Evolutionary conservation across 2,888 invertebrate species (phyloP), one percentile per base, ranked within the genome.

Genomic region (Lasiommata megera): DNA sequence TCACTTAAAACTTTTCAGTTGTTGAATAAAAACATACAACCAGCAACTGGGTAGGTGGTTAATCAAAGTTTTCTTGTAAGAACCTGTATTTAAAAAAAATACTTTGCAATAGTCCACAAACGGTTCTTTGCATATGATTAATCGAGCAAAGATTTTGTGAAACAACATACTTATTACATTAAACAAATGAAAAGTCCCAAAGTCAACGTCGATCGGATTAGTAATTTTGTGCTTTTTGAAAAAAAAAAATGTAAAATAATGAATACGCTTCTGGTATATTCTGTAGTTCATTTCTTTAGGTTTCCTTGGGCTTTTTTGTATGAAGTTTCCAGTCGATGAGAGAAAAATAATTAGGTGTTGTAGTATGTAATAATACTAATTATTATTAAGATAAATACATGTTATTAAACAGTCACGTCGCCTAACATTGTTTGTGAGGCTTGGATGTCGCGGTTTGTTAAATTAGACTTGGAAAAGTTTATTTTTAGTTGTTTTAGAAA

Each of bases 341-440:
- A 80, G 80, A 82, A 80, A 34, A 74, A 80, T 79, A 72, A 71
- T 67, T 82, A 82, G 77, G 61, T 68, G 70, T 73, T 66, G 73
- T 75, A 75, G 74, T 61, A 69, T 64, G 46, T 64, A 67, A 57
- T 58, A 46, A 46, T n/a, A n/a, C n/a, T n/a, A n/a, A n/a, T n/a
- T n/a, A n/a, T 31, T 23, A 50, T 37, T 40, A 37, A 50, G 56
- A n/a, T 50, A 48, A 48, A 44, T 14, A 29, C 37, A 60, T 17
- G 48, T 9, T 50, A 12, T 44, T 54, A 44, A 44, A 48, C n/a
- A n/a, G 6, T 12, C 23, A 37, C 48, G 18, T 16, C 18, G 9
- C 18, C 23, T n/a, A 36, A 18, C 23, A 18, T 36, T 37, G 37
- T 23, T 48, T 37, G 23, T 23, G 36, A 8, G 5, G 36, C 23